Percentiles rank a stretch among this genome's conserved stretches.
Evolutionary conservation across 2,888 invertebrate genomes (phyloP).

Genomic region (Mimas tiliae): DNA sequence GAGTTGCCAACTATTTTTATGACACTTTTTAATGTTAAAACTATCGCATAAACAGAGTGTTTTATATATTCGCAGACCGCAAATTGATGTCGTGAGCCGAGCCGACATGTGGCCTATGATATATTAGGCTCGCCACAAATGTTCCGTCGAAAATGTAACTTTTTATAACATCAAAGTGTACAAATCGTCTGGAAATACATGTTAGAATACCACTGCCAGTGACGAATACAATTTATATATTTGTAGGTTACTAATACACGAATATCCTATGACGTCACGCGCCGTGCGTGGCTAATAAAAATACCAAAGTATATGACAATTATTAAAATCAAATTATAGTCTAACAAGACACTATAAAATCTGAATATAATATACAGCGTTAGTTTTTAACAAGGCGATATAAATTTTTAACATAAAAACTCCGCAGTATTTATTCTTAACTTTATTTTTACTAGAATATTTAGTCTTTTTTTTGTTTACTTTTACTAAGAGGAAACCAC

Average conservation of each 20-base stretch:
- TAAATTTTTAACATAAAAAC: slow-evolving; percentile 7
- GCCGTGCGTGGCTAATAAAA: slow-evolving; percentile 9
- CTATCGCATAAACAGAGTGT: slow-evolving; percentile 53
- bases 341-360: slow-evolving; percentile 10
- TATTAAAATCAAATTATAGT: slow-evolving; percentile 14
- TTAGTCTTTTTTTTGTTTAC: background rate
- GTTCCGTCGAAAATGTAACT: slow-evolving; percentile 38
- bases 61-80: slow-evolving; percentile 40
- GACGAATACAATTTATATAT: slow-evolving; percentile 6
- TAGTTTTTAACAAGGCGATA: slow-evolving; percentile 4
- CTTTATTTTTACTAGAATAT: background rate
- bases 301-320: slow-evolving; percentile 17
- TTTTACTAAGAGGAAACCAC: background rate
- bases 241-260: background rate
- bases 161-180: slow-evolving; percentile 44
- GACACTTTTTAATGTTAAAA: slow-evolving; percentile 55
- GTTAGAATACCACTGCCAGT: slow-evolving; percentile 39
- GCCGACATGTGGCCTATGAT: slow-evolving; percentile 34
- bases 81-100: slow-evolving; percentile 27
- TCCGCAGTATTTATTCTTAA: background rate
- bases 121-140: slow-evolving; percentile 41
- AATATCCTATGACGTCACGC: background rate
- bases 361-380: slow-evolving; percentile 1
- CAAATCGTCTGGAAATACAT: slow-evolving; percentile 43
- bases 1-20: slow-evolving; percentile 72